A percentile compares a stretch with the other conserved stretches of the same genome.
Conservation (phyloP, 30 jellyfish, hydroid and myxozoan species). For the Turritopsis rubra region DNA sequence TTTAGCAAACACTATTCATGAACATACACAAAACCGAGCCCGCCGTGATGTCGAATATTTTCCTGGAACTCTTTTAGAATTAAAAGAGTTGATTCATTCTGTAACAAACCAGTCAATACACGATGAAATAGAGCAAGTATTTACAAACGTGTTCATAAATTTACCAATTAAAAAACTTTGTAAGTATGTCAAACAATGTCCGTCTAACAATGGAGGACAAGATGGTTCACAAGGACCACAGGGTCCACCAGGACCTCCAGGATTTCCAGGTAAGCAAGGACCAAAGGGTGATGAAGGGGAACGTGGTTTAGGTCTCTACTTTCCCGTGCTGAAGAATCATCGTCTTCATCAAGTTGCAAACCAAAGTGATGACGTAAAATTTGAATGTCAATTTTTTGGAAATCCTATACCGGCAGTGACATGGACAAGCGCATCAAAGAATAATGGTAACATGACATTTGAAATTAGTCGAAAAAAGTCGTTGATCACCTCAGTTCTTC, state of each 20-base stretch:
- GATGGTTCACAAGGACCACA: conserved; percentile 24
- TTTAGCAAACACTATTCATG: neutral
- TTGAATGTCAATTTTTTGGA: conserved; percentile 29
- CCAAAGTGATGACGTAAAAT: neutral
- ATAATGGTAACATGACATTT: neutral
- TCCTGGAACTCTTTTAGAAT: neutral
- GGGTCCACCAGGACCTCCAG: neutral
- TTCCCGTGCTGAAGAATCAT: neutral
- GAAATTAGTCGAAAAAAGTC: neutral
- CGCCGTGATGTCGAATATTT: neutral
- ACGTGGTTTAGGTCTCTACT: neutral
- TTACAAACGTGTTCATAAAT: neutral
- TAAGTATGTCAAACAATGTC: neutral
- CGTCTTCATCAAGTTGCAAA: neutral
- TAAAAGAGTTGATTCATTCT: neutral
- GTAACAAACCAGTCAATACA: neutral
- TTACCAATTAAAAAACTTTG: neutral
- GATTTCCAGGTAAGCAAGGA: conserved; percentile 26
- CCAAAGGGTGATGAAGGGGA: neutral
- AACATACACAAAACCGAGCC: neutral
- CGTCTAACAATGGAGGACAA: conserved; percentile 30
- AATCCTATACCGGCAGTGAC: conserved; percentile 29
- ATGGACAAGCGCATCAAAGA: neutral
- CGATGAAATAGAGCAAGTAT: neutral
- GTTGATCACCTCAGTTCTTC: neutral